A percentile compares a stretch with the other conserved stretches of the same genome.
Evolutionary conservation across 2,113 vertebrate species (phyloP).

Genomic region (Saiga tatarica): DNA sequence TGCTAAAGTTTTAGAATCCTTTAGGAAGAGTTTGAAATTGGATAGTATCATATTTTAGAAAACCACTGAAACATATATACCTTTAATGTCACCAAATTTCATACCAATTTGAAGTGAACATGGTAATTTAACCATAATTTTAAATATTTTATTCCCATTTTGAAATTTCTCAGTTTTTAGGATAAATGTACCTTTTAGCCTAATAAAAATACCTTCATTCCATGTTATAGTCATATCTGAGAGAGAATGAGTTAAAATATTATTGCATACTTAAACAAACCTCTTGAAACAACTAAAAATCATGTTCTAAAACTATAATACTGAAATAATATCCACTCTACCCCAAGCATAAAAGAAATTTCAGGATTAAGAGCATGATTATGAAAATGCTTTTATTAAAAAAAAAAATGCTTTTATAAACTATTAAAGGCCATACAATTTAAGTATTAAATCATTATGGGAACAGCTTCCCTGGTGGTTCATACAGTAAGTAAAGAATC

Average conservation of each 20-base stretch:
- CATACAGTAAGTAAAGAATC: neutral
- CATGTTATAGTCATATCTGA: neutral
- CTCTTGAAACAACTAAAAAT: neutral
- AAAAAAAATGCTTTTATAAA: constrained; percentile 40
- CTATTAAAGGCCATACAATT: neutral
- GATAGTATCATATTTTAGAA: neutral
- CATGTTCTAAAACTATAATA: neutral
- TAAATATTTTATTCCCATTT: neutral
- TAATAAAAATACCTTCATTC: constrained; percentile 34
- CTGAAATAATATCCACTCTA: neutral
- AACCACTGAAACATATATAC: neutral
- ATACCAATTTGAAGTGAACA: neutral
- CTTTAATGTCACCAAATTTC: neutral
- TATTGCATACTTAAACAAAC: constrained; percentile 29
- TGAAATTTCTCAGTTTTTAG: neutral
- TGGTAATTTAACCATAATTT: neutral
- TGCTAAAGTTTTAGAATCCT: constrained; percentile 90
- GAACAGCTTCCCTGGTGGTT: neutral
- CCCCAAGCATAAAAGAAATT: neutral
- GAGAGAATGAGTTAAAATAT: neutral
- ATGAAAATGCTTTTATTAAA: constrained; percentile 33
- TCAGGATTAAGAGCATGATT: neutral
- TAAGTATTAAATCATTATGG: neutral
- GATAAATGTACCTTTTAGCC: neutral
- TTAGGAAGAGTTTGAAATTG: constrained; percentile 49